Evolutionary conservation across 2,113 vertebrate genomes (phyloP), one percentile per base, ranked within the genome.

Genomic region (Dasyurus viverrinus): DNA sequence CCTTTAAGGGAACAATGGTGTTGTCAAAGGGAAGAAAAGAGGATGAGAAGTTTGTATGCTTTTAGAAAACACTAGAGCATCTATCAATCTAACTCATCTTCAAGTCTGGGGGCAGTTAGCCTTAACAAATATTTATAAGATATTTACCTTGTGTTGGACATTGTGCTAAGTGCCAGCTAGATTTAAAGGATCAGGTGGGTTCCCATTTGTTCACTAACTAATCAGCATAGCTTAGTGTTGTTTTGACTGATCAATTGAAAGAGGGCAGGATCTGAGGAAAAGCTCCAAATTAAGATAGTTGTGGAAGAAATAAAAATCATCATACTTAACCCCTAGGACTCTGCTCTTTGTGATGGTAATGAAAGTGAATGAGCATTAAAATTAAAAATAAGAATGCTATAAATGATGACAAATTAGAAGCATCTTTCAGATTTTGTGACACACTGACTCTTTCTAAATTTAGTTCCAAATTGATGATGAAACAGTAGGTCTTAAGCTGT

Each of bases 371-470:
- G 95, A 93, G 95, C 53, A 92, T 97, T 95, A 96, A 97, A 97
- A 97, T 97, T 97, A 97, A 98, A 97, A 97, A 95, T 96, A 97
- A 98, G 95, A 97, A 91, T 52, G 5, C n/a, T 27, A 19, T 52
- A 26, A 3, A 90, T 30, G 47, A 50, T 98, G 97, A 97, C 96
- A 52, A 47, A 98, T 97, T 98, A 97, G 91, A 97, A 96, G 96
- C 93, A 89, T 95, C 93, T 97, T 98, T 97, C 54, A 96, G 92
- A 98, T 98, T 97, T 97, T 90, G 92, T 96, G 96, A 96, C 92
- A 96, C 97, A 96, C 97, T 97, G 95, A 96, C 96, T 97, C 96
- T 92, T 97, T 97, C 96, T 96, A 98, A 98, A 97, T 98, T 98
- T 97, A 98, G 94, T 91, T 97, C 96, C 92, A 92, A 91, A 97